phyloP scores from a whole-genome alignment of 2,888 invertebrate genomes.

The Glaucopsyche alexis region DNA sequence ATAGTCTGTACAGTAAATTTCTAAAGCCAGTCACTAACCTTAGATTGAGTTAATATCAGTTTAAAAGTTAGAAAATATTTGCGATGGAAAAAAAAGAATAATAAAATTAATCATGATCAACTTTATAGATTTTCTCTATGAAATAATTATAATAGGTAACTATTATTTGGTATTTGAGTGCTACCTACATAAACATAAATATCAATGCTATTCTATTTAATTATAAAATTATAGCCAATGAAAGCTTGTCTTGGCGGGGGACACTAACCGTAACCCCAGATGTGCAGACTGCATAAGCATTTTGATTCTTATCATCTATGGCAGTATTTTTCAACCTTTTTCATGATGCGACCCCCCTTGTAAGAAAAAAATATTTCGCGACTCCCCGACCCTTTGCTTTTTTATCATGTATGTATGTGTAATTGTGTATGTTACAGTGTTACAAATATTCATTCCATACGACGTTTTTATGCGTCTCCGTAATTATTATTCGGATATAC shows the following conservation, averaged over 20 bases:
- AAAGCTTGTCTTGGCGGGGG: neutral
- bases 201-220: constrained; percentile 29
- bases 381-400: too few species aligned
- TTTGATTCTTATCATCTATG: constrained; percentile 10
- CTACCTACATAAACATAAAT: constrained; percentile 30
- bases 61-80: neutral
- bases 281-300: constrained; percentile 13
- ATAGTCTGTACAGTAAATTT: constrained; percentile 36
- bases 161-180: constrained; percentile 42
- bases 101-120: neutral
- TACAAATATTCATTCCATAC: too few species aligned
- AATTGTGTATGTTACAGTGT: too few species aligned
- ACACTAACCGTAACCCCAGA: too few species aligned
- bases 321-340: too few species aligned
- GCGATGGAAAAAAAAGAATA: neutral
- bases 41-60: constrained; percentile 42
- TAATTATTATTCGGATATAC: too few species aligned
- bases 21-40: constrained; percentile 54
- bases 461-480: too few species aligned
- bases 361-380: too few species aligned
- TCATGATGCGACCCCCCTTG: too few species aligned
- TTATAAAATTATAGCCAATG: constrained; percentile 5
- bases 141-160: constrained; percentile 41
- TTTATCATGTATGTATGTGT: too few species aligned
- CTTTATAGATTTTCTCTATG: constrained; percentile 9